These are phyloP conservation scores for Zophobas morio DNA, from an alignment of 1,140 invertebrate species.

Conservation along the genomic window DNA sequence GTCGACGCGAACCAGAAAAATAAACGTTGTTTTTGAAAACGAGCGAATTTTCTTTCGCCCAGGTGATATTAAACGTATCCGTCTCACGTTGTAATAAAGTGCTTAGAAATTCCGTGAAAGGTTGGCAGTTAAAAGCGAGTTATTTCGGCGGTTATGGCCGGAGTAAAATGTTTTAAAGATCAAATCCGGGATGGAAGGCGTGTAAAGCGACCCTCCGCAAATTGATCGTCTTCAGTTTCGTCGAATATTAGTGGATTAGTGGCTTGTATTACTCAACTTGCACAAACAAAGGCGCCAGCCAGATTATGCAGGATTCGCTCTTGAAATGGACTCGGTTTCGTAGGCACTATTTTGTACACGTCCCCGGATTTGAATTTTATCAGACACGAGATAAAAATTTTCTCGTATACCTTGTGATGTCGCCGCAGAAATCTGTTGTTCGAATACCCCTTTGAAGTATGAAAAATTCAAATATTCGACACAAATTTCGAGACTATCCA, in stretches of 20 bases:
- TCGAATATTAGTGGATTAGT: slow-evolving; percentile 34
- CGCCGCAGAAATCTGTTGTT: slow-evolving; percentile 28
- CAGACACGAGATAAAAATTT: slow-evolving; percentile 30
- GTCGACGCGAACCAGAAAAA: background rate
- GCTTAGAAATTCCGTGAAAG: slow-evolving; percentile 21
- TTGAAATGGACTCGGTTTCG: slow-evolving; percentile 13
- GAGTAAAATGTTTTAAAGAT: slow-evolving; percentile 18
- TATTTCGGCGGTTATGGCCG: slow-evolving; percentile 3
- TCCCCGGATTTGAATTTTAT: slow-evolving; percentile 33
- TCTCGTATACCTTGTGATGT: slow-evolving; percentile 20
- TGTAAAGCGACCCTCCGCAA: slow-evolving; percentile 13
- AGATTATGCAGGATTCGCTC: slow-evolving; percentile 4
- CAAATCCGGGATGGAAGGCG: slow-evolving; percentile 11
- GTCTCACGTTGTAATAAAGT: background rate
- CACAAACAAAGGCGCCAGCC: slow-evolving; percentile 15
- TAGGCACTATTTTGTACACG: slow-evolving; percentile 30
- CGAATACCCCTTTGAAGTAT: slow-evolving; percentile 28
- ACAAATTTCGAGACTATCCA: slow-evolving; percentile 31
- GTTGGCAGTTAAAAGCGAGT: slow-evolving; percentile 3
- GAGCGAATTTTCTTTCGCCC: background rate
- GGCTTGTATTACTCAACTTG: slow-evolving; percentile 9
- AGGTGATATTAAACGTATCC: slow-evolving; percentile 10
- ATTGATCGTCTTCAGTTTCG: slow-evolving; percentile 23
- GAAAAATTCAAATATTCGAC: slow-evolving; percentile 29
- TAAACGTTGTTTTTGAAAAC: background rate